These are phyloP conservation scores for Ornithoptera alexandrae DNA, from an alignment of 2,888 invertebrate genomes.

Conservation along the genomic window DNA sequence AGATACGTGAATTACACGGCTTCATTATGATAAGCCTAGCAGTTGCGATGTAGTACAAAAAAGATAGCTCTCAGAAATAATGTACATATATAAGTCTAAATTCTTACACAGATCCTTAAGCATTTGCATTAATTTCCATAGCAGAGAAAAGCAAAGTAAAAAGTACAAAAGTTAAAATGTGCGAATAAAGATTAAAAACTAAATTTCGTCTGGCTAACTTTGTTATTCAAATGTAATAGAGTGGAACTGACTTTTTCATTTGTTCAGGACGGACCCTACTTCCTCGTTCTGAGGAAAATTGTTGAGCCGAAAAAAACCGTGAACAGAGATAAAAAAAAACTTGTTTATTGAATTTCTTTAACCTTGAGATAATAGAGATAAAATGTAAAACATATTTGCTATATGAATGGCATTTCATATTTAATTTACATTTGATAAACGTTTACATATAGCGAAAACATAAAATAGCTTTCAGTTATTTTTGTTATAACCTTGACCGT, in stretches of 20 bases:
- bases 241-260: not conserved
- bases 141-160: no score
- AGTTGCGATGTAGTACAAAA: constrained; percentile 9
- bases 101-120: no score
- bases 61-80: constrained; percentile 1
- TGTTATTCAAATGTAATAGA: not conserved
- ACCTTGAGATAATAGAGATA: no score
- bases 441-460: not conserved
- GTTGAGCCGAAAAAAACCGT: no score
- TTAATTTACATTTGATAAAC: no score
- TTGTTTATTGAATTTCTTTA: no score
- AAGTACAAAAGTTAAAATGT: not conserved
- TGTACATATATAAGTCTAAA: not conserved
- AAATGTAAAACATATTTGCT: no score
- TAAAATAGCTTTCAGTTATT: not conserved
- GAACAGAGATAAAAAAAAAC: no score
- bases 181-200: not conserved
- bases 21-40: constrained; percentile 47
- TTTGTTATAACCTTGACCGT: not conserved
- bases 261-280: not conserved
- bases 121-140: no score
- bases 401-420: no score
- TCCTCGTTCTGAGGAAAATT: not conserved
- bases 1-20: constrained; percentile 57
- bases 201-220: not conserved